These are phyloP conservation scores for Callyntrura guangdongensis DNA, from an alignment of 2,888 invertebrate genomes.

Conservation along the genomic window DNA sequence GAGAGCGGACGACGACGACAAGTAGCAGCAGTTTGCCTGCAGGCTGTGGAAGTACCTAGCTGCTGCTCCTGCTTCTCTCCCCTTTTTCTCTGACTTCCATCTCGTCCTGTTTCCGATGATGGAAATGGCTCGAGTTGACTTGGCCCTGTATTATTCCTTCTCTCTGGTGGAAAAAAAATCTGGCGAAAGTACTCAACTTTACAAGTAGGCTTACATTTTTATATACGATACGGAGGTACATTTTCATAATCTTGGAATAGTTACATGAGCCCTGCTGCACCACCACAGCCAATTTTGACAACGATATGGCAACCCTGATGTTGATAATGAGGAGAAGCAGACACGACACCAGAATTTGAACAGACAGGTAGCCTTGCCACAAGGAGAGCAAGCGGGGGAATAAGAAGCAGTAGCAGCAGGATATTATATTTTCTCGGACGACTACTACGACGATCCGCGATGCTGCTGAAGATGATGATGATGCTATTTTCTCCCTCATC, in stretches of 20 bases:
- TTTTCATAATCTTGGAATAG: too few relatives aligned
- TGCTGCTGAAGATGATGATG: background rate
- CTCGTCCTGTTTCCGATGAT: conserved; percentile 58
- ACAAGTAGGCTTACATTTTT: too few relatives aligned
- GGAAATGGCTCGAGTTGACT: conserved; percentile 55
- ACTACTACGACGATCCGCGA: background rate
- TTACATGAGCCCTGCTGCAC: background rate
- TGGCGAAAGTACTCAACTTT: background rate
- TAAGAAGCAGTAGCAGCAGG: background rate
- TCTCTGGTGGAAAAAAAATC: conserved; percentile 19
- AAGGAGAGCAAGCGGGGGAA: background rate
- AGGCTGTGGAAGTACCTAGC: background rate
- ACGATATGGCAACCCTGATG: background rate
- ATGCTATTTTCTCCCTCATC: background rate
- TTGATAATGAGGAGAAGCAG: conserved; percentile 1
- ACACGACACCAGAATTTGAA: background rate
- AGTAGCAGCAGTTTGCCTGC: conserved; percentile 29
- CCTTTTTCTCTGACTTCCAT: conserved; percentile 24
- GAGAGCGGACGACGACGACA: background rate
- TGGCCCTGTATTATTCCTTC: background rate
- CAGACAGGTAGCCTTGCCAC: background rate
- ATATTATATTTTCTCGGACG: background rate
- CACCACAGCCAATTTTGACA: conserved; percentile 15
- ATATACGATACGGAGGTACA: too few relatives aligned
- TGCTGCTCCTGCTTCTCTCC: background rate